Percentiles rank a stretch among this genome's conserved stretches.
phyloP scores from a whole-genome alignment of 2,888 invertebrate genomes.

The Abscondita cerata region DNA sequence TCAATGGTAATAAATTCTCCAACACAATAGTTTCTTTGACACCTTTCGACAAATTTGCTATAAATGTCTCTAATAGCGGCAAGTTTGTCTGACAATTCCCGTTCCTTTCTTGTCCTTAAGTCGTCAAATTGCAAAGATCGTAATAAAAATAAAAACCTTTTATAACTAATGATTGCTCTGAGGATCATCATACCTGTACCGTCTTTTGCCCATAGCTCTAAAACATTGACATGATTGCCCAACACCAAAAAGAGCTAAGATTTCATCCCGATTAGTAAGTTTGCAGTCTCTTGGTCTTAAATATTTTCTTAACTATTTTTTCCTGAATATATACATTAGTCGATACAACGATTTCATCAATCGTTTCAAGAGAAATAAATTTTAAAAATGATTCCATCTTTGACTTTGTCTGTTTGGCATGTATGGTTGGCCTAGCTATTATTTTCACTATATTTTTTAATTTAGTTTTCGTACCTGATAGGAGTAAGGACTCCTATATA shows the following conservation, averaged over 20 bases:
- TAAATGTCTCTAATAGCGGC: background rate
- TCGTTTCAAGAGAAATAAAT: too few relatives aligned
- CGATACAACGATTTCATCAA: too few relatives aligned
- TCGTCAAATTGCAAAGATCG: background rate
- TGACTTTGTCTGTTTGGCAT: background rate
- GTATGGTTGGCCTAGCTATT: background rate
- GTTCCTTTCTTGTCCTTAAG: background rate
- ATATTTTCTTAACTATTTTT: background rate
- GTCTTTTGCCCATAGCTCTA: background rate
- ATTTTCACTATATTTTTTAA: background rate
- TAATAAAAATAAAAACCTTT: background rate
- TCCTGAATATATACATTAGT: background rate
- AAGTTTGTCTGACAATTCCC: background rate
- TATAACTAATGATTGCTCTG: background rate
- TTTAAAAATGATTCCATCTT: background rate
- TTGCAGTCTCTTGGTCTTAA: background rate
- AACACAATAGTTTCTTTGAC: conserved; percentile 10
- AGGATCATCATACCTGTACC: background rate
- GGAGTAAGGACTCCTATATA: too few relatives aligned
- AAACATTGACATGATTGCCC: background rate
- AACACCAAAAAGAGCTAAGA: background rate
- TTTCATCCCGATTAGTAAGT: background rate
- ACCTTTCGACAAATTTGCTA: conserved; percentile 14
- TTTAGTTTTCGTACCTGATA: too few relatives aligned
- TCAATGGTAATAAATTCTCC: conserved; percentile 24